Evolutionary conservation across 2,888 invertebrate genomes (phyloP).

Genomic region (Cremastinae sp.): DNA sequence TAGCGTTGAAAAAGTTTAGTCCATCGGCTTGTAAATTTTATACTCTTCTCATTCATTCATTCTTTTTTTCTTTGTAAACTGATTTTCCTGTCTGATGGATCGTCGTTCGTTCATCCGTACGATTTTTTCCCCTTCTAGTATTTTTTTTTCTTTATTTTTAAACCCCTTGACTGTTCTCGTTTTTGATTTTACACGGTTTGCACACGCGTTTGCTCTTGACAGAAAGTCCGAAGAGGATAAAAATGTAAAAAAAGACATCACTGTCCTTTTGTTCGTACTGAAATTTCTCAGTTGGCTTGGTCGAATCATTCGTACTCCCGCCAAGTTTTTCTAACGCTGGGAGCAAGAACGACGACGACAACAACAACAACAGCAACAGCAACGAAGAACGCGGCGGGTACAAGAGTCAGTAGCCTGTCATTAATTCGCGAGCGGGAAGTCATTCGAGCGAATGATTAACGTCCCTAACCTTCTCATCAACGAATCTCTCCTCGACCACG

Average conservation of each 20-base stretch:
- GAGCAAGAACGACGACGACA: too few relatives aligned
- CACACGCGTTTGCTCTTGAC: not conserved
- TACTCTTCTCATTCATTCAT: not conserved
- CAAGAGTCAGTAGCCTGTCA: constrained; percentile 62
- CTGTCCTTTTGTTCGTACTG: too few relatives aligned
- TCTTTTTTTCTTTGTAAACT: not conserved
- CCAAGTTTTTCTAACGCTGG: too few relatives aligned
- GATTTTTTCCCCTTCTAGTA: constrained; percentile 19
- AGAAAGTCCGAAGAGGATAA: too few relatives aligned
- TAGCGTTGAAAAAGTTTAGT: too few relatives aligned
- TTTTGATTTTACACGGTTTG: constrained; percentile 19
- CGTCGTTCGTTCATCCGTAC: constrained; percentile 56
- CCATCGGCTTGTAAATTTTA: constrained; percentile 24
- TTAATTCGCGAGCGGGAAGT: constrained; percentile 67
- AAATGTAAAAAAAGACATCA: too few relatives aligned
- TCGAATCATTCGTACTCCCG: too few relatives aligned
- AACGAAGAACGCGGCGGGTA: not conserved
- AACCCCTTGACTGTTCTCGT: not conserved
- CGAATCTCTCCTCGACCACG: constrained; percentile 42
- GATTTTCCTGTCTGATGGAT: constrained; percentile 58
- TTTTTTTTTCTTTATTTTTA: constrained; percentile 22
- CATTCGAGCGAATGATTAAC: constrained; percentile 65
- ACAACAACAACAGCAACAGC: too few relatives aligned
- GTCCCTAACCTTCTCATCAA: constrained; percentile 54
- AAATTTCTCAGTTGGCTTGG: too few relatives aligned